Evolutionary conservation across 1,140 invertebrate genomes (phyloP), one percentile per base, ranked within the genome.

Genomic region (Atta colombica): DNA sequence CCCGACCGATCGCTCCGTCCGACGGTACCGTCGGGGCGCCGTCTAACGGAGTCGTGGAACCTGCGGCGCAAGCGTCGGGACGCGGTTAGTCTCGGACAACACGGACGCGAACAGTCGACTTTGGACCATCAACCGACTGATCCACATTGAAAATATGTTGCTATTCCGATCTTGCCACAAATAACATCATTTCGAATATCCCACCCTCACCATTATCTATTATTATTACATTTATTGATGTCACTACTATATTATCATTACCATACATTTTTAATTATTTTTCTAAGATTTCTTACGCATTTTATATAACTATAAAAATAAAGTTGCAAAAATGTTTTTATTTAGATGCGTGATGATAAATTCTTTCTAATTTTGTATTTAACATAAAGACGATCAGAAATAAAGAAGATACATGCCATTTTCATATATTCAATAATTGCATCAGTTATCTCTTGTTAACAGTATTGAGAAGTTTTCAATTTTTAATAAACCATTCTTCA

Each of bases 21-120:
- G 92, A 94, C 91, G 93, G 82, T 93, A 91, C 89, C 91, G 89
- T 93, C 93, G 92, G 87, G 91, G 91, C 93, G 94, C 93, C 93
- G 93, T 93, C 92, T 90, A 84, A 92, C 91, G 93, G 90, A 91
- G 72, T 81, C 80, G 89, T 85, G 81, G 61, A 12, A 53, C 69
- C 65, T 85, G 92, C 75, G 85, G 93, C 94, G 94, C 94, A 94
- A 89, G 94, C 94, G 93, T 93, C 92, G 89, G 74, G 87, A 88
- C 89, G 88, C 85, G 74, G 61, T 75, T 72, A 85, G 88, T 86
- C 87, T 87, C 82, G 81, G 84, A 75, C 78, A 28, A 10, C 18
- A 84, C 55, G 61, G 86, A 77, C 88, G 87, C 87, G 86, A 91
- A 93, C 93, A 94, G 94, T 94, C 91, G 90, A 91, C 92, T 93